These are phyloP conservation scores for Pardosa pseudoannulata DNA, from an alignment of 2,888 invertebrate genomes.

Conservation along the genomic window DNA sequence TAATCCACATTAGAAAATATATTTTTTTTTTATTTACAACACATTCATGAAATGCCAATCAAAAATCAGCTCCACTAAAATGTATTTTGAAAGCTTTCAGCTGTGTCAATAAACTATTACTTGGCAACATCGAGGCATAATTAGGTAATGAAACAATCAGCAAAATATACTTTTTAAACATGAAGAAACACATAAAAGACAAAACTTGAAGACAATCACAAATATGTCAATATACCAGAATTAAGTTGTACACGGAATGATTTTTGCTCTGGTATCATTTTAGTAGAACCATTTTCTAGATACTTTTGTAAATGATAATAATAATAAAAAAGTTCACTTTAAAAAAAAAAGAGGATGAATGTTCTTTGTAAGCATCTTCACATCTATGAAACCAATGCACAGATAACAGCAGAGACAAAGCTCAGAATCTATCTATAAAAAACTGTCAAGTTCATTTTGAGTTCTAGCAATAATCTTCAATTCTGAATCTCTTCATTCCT, in stretches of 20 bases:
- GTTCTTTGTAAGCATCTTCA: constrained; percentile 34
- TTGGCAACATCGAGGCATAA: constrained; percentile 61
- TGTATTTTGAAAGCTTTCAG: neutral
- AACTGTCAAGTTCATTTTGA: constrained; percentile 28
- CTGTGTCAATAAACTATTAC: constrained; percentile 34
- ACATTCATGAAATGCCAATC: constrained; percentile 33
- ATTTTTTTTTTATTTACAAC: neutral
- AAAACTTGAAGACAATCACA: constrained; percentile 54
- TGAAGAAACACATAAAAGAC: constrained; percentile 42
- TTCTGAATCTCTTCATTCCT: neutral
- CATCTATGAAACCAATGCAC: constrained; percentile 41
- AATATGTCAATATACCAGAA: constrained; percentile 60
- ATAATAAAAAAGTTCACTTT: constrained; percentile 19
- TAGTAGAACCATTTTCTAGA: constrained; percentile 6
- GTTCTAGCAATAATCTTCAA: constrained; percentile 6
- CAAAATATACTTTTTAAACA: constrained; percentile 37
- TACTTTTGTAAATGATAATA: neutral
- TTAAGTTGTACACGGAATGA: constrained; percentile 71
- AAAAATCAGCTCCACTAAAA: constrained; percentile 52
- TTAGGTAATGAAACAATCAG: constrained; percentile 40
- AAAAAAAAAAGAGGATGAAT: constrained; percentile 52
- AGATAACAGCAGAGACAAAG: constrained; percentile 38
- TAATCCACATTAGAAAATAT: neutral
- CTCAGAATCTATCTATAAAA: constrained; percentile 59
- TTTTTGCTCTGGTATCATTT: constrained; percentile 60